Conservation (phyloP, 2,797 vertebrate genomes). For the Vespertilio murinus region DNA sequence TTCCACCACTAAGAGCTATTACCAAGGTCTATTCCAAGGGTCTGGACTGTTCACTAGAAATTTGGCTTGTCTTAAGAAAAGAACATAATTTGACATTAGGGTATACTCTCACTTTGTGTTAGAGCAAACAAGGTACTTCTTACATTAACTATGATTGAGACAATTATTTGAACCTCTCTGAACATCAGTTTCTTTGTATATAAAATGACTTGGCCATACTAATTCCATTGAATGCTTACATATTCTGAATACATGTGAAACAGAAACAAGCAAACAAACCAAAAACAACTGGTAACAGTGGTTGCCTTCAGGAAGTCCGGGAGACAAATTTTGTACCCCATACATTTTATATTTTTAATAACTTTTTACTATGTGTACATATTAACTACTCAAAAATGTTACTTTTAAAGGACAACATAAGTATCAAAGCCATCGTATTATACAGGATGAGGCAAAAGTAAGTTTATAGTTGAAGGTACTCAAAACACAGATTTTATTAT, state of each 20-base stretch:
- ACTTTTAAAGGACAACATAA: background rate
- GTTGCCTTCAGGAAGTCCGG: background rate
- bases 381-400: background rate
- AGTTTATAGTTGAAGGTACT: background rate
- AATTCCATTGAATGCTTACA: background rate
- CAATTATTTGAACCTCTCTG: slow-evolving; percentile 7
- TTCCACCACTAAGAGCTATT: background rate
- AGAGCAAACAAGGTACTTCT: background rate
- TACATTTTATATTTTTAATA: background rate
- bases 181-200: background rate
- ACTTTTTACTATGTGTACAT: background rate
- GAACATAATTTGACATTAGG: slow-evolving; percentile 2
- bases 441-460: background rate
- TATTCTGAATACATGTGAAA: background rate
- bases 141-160: slow-evolving; percentile 10
- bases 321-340: background rate
- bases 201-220: background rate
- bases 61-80: background rate
- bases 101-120: background rate
- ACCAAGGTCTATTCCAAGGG: background rate
- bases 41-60: background rate
- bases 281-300: background rate
- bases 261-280: background rate
- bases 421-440: background rate
- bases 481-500: background rate